Percentiles rank a stretch among this genome's conserved stretches.
Conservation (phyloP, 1,140 invertebrate species). For the Acromyrmex heyeri region DNA sequence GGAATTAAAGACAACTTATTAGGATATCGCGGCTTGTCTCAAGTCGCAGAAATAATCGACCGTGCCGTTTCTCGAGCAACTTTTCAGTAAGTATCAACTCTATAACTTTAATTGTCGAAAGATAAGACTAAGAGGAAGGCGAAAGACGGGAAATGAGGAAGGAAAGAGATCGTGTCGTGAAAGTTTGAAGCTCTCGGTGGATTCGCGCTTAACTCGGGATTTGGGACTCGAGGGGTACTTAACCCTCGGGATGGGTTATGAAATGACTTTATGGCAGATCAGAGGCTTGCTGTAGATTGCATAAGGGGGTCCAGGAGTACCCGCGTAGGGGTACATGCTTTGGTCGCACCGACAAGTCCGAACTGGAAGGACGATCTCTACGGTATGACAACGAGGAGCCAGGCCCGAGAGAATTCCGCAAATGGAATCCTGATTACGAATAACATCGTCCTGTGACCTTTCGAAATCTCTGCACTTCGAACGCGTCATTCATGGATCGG, state of each 20-base stretch:
- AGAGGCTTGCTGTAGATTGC: constrained; percentile 85
- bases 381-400: constrained; percentile 68
- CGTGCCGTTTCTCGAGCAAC: background rate
- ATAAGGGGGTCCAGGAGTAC: constrained; percentile 79
- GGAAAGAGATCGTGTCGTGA: constrained; percentile 64
- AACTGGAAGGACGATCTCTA: constrained; percentile 63
- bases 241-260: constrained; percentile 85
- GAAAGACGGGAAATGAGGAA: constrained; percentile 26
- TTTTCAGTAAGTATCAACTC: constrained; percentile 47
- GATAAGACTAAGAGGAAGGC: constrained; percentile 32
- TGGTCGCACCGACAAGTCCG: constrained; percentile 63
- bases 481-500: background rate
- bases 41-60: constrained; percentile 40
- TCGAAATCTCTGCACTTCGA: constrained; percentile 38
- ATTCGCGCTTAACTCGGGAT: constrained; percentile 81
- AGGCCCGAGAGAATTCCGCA: constrained; percentile 68
- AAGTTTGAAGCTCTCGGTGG: constrained; percentile 61
- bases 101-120: constrained; percentile 57
- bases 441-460: constrained; percentile 47
- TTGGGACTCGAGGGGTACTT: constrained; percentile 82
- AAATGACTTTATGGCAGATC: constrained; percentile 87
- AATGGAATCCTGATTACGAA: constrained; percentile 75
- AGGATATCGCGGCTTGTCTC: background rate
- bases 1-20: background rate
- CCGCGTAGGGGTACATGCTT: constrained; percentile 66